Base-by-base conservation (phyloP, 2,113 vertebrate genomes). In the Typhlomys cinereus region DNA sequence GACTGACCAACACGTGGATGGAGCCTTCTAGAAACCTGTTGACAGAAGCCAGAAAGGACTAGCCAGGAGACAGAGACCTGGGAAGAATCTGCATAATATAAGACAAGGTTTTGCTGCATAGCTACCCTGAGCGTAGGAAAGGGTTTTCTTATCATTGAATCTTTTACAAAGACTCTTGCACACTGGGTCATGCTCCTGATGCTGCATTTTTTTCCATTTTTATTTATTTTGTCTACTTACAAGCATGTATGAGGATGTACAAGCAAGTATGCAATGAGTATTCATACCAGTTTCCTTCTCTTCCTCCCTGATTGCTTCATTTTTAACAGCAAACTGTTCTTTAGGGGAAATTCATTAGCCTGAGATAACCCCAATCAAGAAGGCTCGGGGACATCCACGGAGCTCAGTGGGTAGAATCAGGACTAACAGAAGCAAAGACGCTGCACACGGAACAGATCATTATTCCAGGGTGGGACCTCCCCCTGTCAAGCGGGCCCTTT, bases 321-420 rank as follows among this genome's bases (percentile, higher is more conserved):
- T 92, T 90, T 83, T 46, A 92, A 82, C 61, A 92, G 84, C 27
- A 88, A 88, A 94, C 78, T 4, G 4, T 48, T 95, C 69, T 90
- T 92, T 81, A 64, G 70, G 75, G 78, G 7, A 78, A 95, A 74
- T 39, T 94, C 83, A 92, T 90, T 94, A 92, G 83, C 89, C 93
- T 90, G 31, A 90, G 85, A 92, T 83, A 92, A 96, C 89, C 91
- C 82, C 86, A 93, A 66, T 94, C 94, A 92, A 80, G 75, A 39
- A 90, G 48, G 64, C 82, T 57, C 69, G 75, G n/a, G 86, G 79
- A 85, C 90, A 39, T 76, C 70, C 59, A 59, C 52, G 46, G 64
- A 82, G 46, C 69, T 92, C 39, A n/a, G 74, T 91, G 78, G 86
- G 46, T 46, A 88, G 67, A 95, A 82, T 85, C 85, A 85, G 73